phyloP scores from a whole-genome alignment of 2,888 invertebrate species.

The Sinodicranocentrus sp. region DNA sequence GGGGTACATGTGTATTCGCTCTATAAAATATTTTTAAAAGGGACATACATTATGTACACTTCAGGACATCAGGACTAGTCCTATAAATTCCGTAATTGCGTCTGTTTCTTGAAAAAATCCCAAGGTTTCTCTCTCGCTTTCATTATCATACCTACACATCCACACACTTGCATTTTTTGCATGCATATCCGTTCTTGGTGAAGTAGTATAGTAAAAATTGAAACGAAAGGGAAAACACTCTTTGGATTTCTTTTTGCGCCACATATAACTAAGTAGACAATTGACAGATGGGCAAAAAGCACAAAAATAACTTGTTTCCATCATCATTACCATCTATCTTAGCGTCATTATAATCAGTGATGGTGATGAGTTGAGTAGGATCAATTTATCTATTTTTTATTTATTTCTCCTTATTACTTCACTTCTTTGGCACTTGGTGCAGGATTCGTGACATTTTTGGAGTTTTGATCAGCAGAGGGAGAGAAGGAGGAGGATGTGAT shows the following conservation, averaged over 20 bases:
- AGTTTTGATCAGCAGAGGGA: background rate
- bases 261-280: constrained; percentile 1
- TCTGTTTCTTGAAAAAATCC: constrained; percentile 13
- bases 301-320: constrained; percentile 61
- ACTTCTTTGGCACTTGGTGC: background rate
- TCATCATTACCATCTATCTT: constrained; percentile 32
- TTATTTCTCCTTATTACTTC: background rate
- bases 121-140: constrained; percentile 48
- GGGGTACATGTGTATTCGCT: background rate
- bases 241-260: constrained; percentile 1
- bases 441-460: constrained; percentile 15
- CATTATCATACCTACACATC: background rate
- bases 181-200: background rate
- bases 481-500: too few species aligned
- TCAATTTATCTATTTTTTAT: background rate
- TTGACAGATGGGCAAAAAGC: constrained; percentile 34
- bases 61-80: background rate
- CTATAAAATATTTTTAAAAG: background rate
- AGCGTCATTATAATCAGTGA: constrained; percentile 22
- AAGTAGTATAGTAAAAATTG: constrained; percentile 29
- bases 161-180: background rate
- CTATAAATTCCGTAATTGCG: constrained; percentile 31
- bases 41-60: background rate
- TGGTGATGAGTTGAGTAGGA: constrained; percentile 3
- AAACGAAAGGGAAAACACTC: constrained; percentile 52